phyloP scores from a whole-genome alignment of 2,888 invertebrate species.

The Nomada fabriciana region DNA sequence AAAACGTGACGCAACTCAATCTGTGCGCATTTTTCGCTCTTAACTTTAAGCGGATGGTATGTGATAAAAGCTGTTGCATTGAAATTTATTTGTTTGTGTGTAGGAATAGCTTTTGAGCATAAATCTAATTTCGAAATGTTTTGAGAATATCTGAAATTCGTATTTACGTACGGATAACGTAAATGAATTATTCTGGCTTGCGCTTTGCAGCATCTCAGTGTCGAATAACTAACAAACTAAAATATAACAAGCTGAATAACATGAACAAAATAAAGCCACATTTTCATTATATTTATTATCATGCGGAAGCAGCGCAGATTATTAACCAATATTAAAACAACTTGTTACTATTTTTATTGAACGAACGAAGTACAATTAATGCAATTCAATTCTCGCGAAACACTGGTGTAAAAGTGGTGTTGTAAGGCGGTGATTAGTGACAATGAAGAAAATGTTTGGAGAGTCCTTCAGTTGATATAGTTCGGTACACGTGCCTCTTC shows the following conservation, averaged over 20 bases:
- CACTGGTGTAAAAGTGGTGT: background rate
- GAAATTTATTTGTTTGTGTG: background rate
- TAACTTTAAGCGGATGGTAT: background rate
- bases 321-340: background rate
- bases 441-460: slow-evolving; percentile 1
- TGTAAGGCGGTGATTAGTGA: slow-evolving; percentile 14
- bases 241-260: slow-evolving; percentile 2
- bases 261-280: background rate
- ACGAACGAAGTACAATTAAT: background rate
- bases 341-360: background rate
- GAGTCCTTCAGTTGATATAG: slow-evolving; percentile 4
- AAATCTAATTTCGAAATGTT: background rate
- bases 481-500: background rate
- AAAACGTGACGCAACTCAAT: background rate
- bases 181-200: slow-evolving; percentile 2
- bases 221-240: slow-evolving; percentile 27
- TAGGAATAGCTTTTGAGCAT: background rate
- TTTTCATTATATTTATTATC: background rate
- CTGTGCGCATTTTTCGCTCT: background rate
- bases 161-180: background rate
- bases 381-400: background rate
- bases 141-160: background rate
- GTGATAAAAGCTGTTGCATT: background rate
- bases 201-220: slow-evolving; percentile 65
- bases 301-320: background rate